Evolutionary conservation across 2,888 invertebrate species (phyloP).

Genomic region (Biston betularia): DNA sequence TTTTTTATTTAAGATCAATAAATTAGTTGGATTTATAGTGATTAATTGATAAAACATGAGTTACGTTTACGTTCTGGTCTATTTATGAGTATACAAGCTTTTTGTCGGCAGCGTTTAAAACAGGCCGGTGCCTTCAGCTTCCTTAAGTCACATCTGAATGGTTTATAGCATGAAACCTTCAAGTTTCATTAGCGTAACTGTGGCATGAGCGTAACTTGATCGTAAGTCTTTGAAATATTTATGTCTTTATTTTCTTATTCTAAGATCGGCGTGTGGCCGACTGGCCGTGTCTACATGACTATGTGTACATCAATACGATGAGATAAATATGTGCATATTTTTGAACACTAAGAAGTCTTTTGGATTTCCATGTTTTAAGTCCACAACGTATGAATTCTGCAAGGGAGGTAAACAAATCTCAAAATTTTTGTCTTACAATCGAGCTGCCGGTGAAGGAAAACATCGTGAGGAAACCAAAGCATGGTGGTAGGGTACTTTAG

Average conservation of each 20-base stretch:
- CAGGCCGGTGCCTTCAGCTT: slow-evolving; percentile 10
- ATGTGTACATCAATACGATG: too few species aligned
- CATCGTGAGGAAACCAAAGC: too few species aligned
- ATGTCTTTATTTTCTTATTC: neutral
- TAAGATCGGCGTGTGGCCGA: neutral
- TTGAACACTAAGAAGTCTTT: too few species aligned
- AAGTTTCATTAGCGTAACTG: slow-evolving; percentile 11
- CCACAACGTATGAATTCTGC: too few species aligned
- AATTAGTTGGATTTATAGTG: slow-evolving; percentile 27
- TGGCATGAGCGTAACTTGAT: slow-evolving; percentile 2
- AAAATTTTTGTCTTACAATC: too few species aligned
- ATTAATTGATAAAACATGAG: slow-evolving; percentile 27
- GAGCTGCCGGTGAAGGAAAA: too few species aligned
- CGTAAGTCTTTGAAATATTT: slow-evolving; percentile 1
- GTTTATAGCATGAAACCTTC: slow-evolving; percentile 10
- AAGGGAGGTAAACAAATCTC: too few species aligned
- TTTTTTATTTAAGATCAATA: slow-evolving; percentile 22
- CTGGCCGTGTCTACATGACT: too few species aligned
- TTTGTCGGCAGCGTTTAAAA: slow-evolving; percentile 14
- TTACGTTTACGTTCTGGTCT: slow-evolving; percentile 17
- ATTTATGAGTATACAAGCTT: slow-evolving; percentile 8
- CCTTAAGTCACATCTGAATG: slow-evolving; percentile 9
- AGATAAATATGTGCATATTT: too few species aligned
- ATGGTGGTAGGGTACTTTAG: too few species aligned
- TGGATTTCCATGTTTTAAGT: too few species aligned